Evolutionary conservation across 2,888 invertebrate genomes (phyloP).

Genomic region (Helicoverpa assulta): DNA sequence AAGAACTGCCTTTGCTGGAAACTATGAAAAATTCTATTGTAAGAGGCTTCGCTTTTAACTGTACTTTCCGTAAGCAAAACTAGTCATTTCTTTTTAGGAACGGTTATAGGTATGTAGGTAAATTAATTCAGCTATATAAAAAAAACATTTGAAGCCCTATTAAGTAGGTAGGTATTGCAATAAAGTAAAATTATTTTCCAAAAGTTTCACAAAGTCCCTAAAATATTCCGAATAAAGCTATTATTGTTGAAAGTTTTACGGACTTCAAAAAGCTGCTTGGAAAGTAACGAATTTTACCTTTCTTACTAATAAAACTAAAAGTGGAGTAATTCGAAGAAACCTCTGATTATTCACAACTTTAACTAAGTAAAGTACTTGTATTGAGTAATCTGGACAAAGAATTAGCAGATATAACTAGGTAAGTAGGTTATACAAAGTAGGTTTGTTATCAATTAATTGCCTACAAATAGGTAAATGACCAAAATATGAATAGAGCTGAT

Average conservation of each 20-base stretch:
- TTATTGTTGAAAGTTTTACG: slow-evolving; percentile 7
- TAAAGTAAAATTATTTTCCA: neutral
- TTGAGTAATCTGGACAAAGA: no score
- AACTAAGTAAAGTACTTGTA: neutral
- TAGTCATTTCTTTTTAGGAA: no score
- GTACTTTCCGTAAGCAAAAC: no score
- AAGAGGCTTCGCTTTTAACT: no score
- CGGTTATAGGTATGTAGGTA: no score
- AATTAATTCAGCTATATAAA: neutral
- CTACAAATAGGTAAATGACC: no score
- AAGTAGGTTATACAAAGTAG: no score
- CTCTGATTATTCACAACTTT: slow-evolving; percentile 21
- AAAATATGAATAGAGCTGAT: no score
- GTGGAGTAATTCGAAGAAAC: slow-evolving; percentile 17
- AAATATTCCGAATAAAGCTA: neutral
- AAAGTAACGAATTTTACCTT: slow-evolving; percentile 17
- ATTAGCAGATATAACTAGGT: no score
- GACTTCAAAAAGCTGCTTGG: slow-evolving; percentile 6
- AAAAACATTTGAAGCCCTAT: neutral
- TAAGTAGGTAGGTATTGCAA: neutral
- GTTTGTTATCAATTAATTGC: no score
- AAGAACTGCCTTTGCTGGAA: no score
- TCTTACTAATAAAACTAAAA: neutral
- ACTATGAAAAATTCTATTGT: no score
- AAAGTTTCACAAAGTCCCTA: neutral